These are phyloP conservation scores for Sebastes iracundus DNA, from an alignment of 2,797 vertebrate genomes.

Conservation along the genomic window DNA sequence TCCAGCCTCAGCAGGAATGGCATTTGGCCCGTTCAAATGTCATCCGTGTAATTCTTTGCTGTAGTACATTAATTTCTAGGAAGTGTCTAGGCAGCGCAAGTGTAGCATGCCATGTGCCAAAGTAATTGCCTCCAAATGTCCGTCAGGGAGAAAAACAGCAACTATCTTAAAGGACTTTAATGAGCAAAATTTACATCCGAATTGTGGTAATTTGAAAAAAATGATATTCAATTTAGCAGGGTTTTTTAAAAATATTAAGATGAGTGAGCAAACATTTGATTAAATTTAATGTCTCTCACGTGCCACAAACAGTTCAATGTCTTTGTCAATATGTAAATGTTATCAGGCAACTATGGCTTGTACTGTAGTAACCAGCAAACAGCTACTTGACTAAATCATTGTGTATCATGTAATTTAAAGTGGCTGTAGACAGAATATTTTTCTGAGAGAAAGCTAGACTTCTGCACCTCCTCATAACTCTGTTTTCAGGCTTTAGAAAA, in stretches of 20 bases:
- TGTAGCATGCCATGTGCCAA: conserved; percentile 26
- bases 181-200: not conserved
- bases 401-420: not conserved
- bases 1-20: conserved; percentile 59
- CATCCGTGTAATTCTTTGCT: conserved; percentile 59
- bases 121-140: conserved; percentile 31
- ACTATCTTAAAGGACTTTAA: not conserved
- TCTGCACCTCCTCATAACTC: too few species aligned
- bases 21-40: conserved; percentile 73
- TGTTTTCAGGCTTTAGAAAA: too few species aligned
- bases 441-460: too few species aligned
- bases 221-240: not conserved
- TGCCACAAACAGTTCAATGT: not conserved
- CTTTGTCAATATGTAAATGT: conserved; percentile 9
- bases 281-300: not conserved
- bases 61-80: conserved; percentile 53
- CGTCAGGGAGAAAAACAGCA: not conserved
- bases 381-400: not conserved
- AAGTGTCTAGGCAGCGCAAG: conserved; percentile 39
- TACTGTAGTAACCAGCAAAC: not conserved
- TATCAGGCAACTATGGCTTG: conserved; percentile 23
- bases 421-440: not conserved
- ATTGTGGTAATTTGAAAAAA: not conserved
- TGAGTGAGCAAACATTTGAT: not conserved
- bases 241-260: not conserved